These are phyloP conservation scores for Grammomys surdaster DNA, from an alignment of 2,113 vertebrate species.

Conservation along the genomic window DNA sequence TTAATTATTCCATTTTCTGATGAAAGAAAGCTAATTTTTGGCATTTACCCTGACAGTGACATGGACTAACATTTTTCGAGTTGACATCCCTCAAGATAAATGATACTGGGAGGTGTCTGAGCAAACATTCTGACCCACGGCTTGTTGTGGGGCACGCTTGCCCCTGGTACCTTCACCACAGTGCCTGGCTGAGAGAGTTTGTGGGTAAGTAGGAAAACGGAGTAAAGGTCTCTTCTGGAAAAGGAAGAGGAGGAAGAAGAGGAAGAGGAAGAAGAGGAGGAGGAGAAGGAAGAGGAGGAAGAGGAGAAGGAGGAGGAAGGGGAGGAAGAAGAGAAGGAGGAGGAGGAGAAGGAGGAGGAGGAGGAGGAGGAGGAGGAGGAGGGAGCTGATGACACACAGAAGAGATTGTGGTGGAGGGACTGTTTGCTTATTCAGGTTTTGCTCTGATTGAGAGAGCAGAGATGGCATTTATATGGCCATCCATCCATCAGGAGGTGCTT, in stretches of 20 bases:
- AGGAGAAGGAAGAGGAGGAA: background rate
- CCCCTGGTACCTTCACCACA: slow-evolving; percentile 68
- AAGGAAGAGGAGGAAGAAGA: too few relatives aligned
- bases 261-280: background rate
- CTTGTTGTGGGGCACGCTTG: slow-evolving; percentile 24
- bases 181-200: slow-evolving; percentile 76
- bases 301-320: background rate
- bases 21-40: slow-evolving; percentile 91
- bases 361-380: background rate
- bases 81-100: slow-evolving; percentile 90
- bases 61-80: slow-evolving; percentile 89
- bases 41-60: slow-evolving; percentile 90
- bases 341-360: background rate
- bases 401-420: background rate
- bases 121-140: slow-evolving; percentile 87
- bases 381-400: slow-evolving; percentile 7
- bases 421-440: background rate
- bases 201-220: slow-evolving; percentile 6
- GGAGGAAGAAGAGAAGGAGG: background rate
- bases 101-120: slow-evolving; percentile 84
- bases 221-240: background rate
- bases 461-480: background rate
- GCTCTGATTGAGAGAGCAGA: background rate
- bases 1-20: slow-evolving; percentile 90
- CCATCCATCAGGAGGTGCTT: background rate